phyloP scores from a whole-genome alignment of 2,113 vertebrate genomes.

The Nycticryphes semicollaris region DNA sequence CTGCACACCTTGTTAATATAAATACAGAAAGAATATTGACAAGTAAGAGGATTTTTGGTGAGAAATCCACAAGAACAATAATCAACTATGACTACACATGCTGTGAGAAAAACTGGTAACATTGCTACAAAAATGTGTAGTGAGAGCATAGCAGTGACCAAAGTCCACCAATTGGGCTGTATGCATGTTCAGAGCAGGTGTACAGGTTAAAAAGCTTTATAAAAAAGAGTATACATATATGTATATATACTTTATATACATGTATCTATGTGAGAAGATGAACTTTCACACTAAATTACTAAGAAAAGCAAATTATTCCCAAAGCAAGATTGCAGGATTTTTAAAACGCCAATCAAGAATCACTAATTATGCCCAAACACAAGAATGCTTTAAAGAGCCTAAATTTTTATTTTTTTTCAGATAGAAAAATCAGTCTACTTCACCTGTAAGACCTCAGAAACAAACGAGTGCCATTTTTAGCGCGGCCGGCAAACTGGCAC shows the following conservation, averaged over 20 bases:
- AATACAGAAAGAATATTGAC: neutral
- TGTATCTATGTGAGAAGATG: too few relatives aligned
- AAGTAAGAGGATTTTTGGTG: neutral
- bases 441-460: neutral
- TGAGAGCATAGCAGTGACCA: neutral
- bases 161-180: rapidly evolving
- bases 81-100: neutral
- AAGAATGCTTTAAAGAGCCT: neutral
- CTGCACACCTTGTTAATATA: neutral
- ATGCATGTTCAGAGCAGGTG: neutral
- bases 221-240: rapidly evolving
- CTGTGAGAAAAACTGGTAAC: rapidly evolving
- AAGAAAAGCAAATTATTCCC: neutral
- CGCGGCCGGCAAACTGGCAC: too few relatives aligned
- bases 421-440: neutral
- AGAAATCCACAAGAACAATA: neutral
- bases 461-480: rapidly evolving
- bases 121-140: rapidly evolving
- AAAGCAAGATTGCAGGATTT: neutral
- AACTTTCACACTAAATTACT: neutral
- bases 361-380: neutral
- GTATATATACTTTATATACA: rapidly evolving
- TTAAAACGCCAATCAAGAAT: neutral
- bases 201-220: neutral
- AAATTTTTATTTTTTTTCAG: neutral